These are phyloP conservation scores for Rachycentron canadum DNA, from an alignment of 2,797 vertebrate genomes.

Conservation along the genomic window DNA sequence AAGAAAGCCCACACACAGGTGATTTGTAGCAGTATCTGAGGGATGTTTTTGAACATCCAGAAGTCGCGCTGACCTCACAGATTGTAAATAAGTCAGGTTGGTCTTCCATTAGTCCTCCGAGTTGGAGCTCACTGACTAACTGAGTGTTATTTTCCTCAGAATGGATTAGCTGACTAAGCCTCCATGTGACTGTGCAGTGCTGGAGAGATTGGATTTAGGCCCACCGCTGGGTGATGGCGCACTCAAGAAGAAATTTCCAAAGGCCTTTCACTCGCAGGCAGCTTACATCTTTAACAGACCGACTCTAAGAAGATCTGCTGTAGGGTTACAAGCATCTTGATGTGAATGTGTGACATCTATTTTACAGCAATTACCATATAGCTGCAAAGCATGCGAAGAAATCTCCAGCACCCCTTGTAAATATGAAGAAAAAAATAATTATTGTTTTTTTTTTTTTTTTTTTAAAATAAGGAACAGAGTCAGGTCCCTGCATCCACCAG, in stretches of 20 bases:
- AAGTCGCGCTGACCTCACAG: conserved; percentile 33
- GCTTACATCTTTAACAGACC: conserved; percentile 32
- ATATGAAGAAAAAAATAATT: background rate
- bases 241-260: conserved; percentile 51
- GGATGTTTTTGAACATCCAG: conserved; percentile 12
- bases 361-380: conserved; percentile 5
- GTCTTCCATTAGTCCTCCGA: conserved; percentile 46
- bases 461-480: background rate
- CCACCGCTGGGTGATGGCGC: conserved; percentile 62
- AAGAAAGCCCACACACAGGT: background rate
- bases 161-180: conserved; percentile 83
- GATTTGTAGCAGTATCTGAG: conserved; percentile 30
- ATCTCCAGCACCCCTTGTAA: background rate
- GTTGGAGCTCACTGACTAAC: conserved; percentile 60
- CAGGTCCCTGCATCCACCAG: conserved; percentile 6
- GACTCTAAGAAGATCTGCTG: conserved; percentile 18
- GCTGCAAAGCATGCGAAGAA: background rate
- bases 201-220: conserved; percentile 72
- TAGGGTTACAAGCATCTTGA: background rate
- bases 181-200: conserved; percentile 80
- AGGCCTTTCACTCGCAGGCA: conserved; percentile 39
- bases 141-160: conserved; percentile 73
- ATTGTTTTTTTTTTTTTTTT: background rate
- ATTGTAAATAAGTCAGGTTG: conserved; percentile 19
- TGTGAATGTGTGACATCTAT: conserved; percentile 21